Conservation (phyloP, 2,888 invertebrate species). For the Phoenoteleia sp. region DNA sequence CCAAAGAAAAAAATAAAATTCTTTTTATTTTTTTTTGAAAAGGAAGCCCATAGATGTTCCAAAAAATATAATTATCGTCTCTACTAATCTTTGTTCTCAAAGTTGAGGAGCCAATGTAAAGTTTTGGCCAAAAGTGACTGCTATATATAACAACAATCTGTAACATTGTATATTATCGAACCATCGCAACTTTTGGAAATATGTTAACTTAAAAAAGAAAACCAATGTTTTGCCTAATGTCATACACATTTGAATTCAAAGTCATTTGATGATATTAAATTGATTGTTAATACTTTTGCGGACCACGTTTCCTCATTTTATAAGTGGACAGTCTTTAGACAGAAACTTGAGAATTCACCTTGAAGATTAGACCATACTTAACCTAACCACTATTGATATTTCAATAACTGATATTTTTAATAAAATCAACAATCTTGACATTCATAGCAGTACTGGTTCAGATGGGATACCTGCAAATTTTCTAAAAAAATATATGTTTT, state of each 20-base stretch:
- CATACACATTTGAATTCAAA: background rate
- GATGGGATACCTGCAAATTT: background rate
- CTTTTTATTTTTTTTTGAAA: background rate
- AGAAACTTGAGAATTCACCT: background rate
- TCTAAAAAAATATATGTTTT: background rate
- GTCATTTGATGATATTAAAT: background rate
- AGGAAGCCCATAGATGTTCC: background rate
- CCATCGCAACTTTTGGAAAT: conserved; percentile 3
- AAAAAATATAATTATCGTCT: background rate
- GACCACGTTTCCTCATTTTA: background rate
- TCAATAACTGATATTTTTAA: background rate
- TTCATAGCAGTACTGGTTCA: background rate
- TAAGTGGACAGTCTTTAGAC: background rate
- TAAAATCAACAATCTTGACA: background rate
- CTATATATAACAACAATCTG: background rate
- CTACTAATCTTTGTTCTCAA: background rate
- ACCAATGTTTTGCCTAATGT: background rate
- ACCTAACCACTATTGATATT: background rate
- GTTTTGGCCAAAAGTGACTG: background rate
- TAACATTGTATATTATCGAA: background rate
- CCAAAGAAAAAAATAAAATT: background rate
- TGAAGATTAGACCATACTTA: background rate
- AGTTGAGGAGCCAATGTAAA: background rate
- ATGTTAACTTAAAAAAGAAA: background rate
- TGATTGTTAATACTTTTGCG: background rate